phyloP scores from a whole-genome alignment of 1,140 invertebrate species.

The Lepidurus couesii region DNA sequence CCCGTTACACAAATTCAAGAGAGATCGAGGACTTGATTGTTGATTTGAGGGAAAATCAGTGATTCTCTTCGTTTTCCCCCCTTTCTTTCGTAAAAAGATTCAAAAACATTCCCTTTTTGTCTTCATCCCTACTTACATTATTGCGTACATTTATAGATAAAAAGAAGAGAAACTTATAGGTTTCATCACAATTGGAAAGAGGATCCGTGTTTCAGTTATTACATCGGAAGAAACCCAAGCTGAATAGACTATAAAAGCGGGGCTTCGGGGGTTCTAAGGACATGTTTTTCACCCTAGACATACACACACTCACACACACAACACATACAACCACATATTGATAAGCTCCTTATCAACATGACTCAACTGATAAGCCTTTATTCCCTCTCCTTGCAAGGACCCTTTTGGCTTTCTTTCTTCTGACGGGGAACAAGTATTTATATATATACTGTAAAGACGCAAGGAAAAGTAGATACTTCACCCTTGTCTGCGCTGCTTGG shows the following conservation, averaged over 20 bases:
- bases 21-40: slow-evolving; percentile 11
- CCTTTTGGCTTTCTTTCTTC: background rate
- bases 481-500: background rate
- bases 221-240: background rate
- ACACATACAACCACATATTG: background rate
- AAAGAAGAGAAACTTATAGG: background rate
- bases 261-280: background rate
- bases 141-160: background rate
- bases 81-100: no score
- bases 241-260: background rate
- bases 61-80: no score
- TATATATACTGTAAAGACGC: background rate
- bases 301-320: slow-evolving; percentile 3
- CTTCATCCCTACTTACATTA: no score
- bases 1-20: slow-evolving; percentile 11
- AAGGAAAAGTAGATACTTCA: background rate
- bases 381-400: background rate
- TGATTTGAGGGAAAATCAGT: background rate
- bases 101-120: no score
- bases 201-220: background rate
- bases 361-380: slow-evolving; percentile 15
- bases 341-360: slow-evolving; percentile 12
- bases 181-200: background rate
- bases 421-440: background rate
- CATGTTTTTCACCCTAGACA: slow-evolving; percentile 8